Percentiles rank a stretch among this genome's conserved stretches.
phyloP scores from a whole-genome alignment of 2,888 invertebrate species.

The Lasioglossum villosulum region DNA sequence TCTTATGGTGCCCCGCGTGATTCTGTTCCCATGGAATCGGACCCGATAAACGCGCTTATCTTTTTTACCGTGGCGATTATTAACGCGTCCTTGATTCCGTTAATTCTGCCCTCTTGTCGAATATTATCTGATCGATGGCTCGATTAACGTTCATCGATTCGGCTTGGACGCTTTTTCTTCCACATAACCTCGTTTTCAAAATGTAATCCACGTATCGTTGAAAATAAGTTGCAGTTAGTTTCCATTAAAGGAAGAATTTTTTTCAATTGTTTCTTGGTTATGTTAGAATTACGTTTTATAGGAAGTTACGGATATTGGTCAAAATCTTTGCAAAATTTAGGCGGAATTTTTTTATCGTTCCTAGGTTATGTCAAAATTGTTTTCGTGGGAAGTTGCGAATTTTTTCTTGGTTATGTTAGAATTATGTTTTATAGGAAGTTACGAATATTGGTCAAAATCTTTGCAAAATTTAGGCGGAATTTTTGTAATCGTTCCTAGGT shows the following conservation, averaged over 20 bases:
- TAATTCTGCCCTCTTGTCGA: background rate
- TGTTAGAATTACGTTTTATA: background rate
- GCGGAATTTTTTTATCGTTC: background rate
- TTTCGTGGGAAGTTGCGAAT: background rate
- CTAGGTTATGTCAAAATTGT: background rate
- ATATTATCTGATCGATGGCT: background rate
- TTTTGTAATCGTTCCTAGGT: background rate
- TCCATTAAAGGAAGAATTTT: background rate
- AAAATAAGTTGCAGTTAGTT: background rate
- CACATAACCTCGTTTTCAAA: conserved; percentile 1
- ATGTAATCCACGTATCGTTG: background rate
- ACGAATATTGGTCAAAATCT: background rate
- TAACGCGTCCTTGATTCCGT: background rate
- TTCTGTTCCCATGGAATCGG: background rate
- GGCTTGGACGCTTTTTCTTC: background rate
- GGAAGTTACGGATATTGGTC: too few species aligned
- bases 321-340: background rate
- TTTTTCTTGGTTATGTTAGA: background rate
- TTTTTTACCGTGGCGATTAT: background rate
- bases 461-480: background rate
- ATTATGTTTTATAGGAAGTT: background rate
- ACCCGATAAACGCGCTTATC: background rate
- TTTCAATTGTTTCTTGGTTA: background rate
- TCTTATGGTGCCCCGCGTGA: conserved; percentile 17
- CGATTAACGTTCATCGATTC: background rate